Conservation (phyloP, 2,797 vertebrate genomes). For the Nothura maculosa region DNA sequence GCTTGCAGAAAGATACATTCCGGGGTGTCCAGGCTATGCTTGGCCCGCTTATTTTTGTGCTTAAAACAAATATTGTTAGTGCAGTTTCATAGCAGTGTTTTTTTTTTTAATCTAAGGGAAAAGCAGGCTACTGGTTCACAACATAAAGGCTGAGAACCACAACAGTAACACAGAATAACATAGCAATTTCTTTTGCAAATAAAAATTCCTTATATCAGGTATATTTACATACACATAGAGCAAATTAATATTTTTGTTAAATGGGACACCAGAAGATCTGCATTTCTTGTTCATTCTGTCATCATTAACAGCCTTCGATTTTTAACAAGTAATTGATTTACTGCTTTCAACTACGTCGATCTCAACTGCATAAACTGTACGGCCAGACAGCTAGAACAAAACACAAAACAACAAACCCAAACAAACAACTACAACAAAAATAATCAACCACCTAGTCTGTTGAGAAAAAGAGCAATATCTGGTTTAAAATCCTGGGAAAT, state of each 20-base stretch:
- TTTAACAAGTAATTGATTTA: constrained; percentile 9
- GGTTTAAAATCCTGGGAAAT: background rate
- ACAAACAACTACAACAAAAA: background rate
- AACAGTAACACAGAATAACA: background rate
- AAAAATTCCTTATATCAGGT: background rate
- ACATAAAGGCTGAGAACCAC: background rate
- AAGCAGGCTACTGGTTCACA: background rate
- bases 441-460: background rate
- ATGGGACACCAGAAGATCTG: background rate
- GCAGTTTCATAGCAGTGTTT: background rate
- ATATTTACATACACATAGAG: constrained; percentile 31
- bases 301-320: background rate
- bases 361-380: fast-evolving
- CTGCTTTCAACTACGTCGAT: background rate
- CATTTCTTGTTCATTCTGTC: background rate
- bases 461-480: background rate
- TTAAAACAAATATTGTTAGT: background rate
- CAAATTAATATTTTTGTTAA: constrained; percentile 56
- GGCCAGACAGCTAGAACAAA: background rate
- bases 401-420: too few species aligned
- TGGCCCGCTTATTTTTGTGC: background rate
- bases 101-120: background rate
- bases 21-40: background rate
- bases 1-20: background rate
- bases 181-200: background rate